Percentiles rank a stretch among this genome's conserved stretches.
phyloP scores from a whole-genome alignment of 1,140 invertebrate genomes.

The Pachyrhynchus sulphureomaculatus region DNA sequence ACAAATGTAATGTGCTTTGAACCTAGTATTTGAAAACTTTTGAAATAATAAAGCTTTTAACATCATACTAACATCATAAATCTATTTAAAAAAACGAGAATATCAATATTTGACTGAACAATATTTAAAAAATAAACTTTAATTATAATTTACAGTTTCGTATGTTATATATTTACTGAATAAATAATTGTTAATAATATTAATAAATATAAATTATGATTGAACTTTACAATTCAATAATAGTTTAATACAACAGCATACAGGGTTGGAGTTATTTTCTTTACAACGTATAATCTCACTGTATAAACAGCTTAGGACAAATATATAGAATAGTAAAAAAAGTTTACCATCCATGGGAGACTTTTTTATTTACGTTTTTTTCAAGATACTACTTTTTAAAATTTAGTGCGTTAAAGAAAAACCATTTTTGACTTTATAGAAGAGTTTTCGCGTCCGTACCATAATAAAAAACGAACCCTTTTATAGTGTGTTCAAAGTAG shows the following conservation, averaged over 20 bases:
- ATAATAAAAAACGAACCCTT: no score
- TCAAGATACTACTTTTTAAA: neutral
- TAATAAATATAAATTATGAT: constrained; percentile 7
- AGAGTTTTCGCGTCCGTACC: no score
- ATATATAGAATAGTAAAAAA: no score
- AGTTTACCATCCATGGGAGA: neutral
- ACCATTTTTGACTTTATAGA: no score
- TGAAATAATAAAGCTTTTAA: constrained; percentile 2
- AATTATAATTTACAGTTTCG: neutral
- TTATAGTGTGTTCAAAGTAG: no score
- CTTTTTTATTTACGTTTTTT: neutral
- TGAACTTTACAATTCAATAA: neutral
- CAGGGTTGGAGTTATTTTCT: no score
- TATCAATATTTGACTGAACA: neutral
- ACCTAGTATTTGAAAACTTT: no score
- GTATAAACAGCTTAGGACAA: no score
- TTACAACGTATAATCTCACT: neutral
- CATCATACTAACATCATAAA: neutral
- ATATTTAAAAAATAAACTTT: neutral
- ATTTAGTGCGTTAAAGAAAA: no score
- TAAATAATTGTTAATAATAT: constrained; percentile 3
- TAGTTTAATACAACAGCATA: neutral
- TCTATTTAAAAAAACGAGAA: neutral
- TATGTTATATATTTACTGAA: constrained; percentile 4
- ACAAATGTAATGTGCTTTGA: no score